Evolutionary conservation across 2,113 vertebrate genomes (phyloP).

Genomic region (Puntigrus tetrazona): DNA sequence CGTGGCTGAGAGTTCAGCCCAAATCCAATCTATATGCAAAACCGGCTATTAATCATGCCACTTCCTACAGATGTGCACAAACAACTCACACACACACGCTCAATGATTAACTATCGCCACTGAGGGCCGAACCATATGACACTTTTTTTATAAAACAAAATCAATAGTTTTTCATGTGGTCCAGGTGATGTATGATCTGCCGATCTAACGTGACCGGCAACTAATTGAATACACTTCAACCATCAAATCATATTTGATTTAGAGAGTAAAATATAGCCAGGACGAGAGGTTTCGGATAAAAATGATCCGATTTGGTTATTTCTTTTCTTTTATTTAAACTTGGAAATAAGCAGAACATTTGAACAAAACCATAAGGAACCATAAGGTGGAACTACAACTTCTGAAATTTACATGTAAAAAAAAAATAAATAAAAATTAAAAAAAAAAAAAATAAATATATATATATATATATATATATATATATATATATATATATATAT

Average conservation of each 20-base stretch:
- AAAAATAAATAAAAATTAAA: too few species aligned
- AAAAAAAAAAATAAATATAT: too few species aligned
- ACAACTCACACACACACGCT: slow-evolving; percentile 23
- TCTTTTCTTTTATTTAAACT: neutral
- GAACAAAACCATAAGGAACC: neutral
- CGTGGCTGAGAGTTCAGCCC: slow-evolving; percentile 34
- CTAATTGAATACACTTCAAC: neutral
- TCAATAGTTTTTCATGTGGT: slow-evolving; percentile 2
- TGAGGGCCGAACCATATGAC: neutral
- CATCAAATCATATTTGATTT: neutral
- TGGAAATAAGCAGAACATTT: neutral
- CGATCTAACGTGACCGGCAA: neutral
- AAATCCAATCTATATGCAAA: slow-evolving; percentile 60
- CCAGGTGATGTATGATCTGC: neutral
- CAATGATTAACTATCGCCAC: neutral
- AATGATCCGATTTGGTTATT: neutral
- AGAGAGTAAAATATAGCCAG: neutral
- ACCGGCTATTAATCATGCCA: slow-evolving; percentile 51
- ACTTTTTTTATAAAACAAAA: slow-evolving; percentile 7
- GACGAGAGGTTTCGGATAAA: neutral
- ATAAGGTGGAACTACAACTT: neutral
- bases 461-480: too few species aligned
- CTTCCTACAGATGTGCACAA: slow-evolving; percentile 32
- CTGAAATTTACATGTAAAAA: too few species aligned
- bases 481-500: too few species aligned